phyloP scores from a whole-genome alignment of 2,113 vertebrate genomes.

The Hemichromis elongatus region DNA sequence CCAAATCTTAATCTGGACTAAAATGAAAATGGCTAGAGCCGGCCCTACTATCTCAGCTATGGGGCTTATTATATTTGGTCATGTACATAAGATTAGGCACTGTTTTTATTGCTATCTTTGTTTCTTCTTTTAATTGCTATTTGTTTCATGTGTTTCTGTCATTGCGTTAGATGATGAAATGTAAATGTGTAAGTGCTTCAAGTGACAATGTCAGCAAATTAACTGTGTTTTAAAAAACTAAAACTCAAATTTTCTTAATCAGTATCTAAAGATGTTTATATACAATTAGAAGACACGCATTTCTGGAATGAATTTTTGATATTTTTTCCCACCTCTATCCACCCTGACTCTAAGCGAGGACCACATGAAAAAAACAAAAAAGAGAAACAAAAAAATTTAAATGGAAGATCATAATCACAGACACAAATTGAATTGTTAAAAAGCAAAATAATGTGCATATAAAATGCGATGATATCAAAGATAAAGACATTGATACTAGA shows the following conservation, averaged over 20 bases:
- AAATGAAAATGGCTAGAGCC: fast-evolving
- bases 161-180: background rate
- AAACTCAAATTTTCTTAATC: background rate
- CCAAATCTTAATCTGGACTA: background rate
- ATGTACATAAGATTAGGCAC: fast-evolving
- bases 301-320: background rate
- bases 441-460: background rate
- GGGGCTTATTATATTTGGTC: background rate
- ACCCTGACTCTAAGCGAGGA: background rate
- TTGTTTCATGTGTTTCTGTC: background rate
- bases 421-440: background rate
- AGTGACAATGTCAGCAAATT: background rate
- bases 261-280: background rate
- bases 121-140: background rate
- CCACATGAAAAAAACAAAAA: fast-evolving
- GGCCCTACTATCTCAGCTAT: background rate
- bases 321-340: background rate
- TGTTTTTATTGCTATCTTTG: background rate
- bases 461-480: background rate
- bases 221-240: background rate
- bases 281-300: fast-evolving
- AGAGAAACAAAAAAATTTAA: fast-evolving
- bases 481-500: background rate
- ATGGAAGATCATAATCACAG: background rate
- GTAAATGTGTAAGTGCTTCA: background rate